Evolutionary conservation across 2,888 invertebrate genomes (phyloP).

Genomic region (Noctuana brunneofusca): DNA sequence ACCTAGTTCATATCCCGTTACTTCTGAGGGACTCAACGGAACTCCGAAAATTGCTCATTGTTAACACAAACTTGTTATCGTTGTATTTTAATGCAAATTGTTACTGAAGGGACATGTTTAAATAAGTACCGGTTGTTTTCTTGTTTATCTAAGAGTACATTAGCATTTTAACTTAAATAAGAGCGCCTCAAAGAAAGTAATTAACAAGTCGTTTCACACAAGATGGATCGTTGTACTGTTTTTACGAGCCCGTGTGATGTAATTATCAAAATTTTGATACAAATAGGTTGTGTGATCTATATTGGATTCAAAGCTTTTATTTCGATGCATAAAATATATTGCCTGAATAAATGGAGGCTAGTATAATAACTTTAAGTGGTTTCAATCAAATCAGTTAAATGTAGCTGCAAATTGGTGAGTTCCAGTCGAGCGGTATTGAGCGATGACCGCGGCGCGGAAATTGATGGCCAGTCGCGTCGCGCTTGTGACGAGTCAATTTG

Average conservation of each 20-base stretch:
- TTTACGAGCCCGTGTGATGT: neutral
- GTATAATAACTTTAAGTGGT: constrained; percentile 61
- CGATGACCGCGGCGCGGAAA: constrained; percentile 70
- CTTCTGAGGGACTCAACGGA: constrained; percentile 19
- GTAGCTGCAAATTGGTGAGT: constrained; percentile 80
- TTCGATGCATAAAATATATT: neutral
- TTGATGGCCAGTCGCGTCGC: constrained; percentile 72
- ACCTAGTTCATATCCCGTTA: constrained; percentile 28
- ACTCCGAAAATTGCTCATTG: constrained; percentile 36
- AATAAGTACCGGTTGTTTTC: constrained; percentile 35
- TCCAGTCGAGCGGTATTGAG: constrained; percentile 79
- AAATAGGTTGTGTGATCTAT: neutral
- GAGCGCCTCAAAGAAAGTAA: constrained; percentile 21
- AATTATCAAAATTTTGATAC: neutral
- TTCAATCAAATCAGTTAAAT: constrained; percentile 80
- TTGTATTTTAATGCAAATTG: constrained; percentile 40
- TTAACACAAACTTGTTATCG: constrained; percentile 40
- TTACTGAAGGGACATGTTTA: constrained; percentile 38
- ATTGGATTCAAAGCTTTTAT: neutral
- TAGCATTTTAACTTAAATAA: constrained; percentile 22
- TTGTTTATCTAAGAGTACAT: constrained; percentile 19
- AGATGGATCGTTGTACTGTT: constrained; percentile 7
- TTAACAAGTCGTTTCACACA: constrained; percentile 19
- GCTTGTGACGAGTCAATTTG: constrained; percentile 71
- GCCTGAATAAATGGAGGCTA: constrained; percentile 5